Evolutionary conservation across 2,888 invertebrate species (phyloP).

Genomic region (Melangyna quadrimaculata): DNA sequence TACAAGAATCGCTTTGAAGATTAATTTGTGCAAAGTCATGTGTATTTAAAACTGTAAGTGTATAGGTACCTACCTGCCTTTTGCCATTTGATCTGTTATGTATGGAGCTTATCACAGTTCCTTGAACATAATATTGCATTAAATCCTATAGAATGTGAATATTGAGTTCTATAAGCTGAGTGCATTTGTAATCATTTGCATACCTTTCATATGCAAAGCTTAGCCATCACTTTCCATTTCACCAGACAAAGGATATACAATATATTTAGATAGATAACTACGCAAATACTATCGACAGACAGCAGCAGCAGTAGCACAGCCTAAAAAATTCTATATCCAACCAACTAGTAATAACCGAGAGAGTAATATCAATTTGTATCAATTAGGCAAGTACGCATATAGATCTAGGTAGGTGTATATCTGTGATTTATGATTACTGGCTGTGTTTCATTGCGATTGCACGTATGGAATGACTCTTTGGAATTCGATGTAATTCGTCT

Average conservation of each 20-base stretch:
- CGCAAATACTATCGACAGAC: background rate
- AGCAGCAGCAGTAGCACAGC: background rate
- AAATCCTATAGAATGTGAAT: background rate
- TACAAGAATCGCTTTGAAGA: background rate
- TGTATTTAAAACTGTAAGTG: background rate
- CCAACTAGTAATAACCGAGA: conserved; percentile 26
- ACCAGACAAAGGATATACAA: conserved; percentile 47
- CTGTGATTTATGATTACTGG: conserved; percentile 60
- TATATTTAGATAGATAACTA: too few species aligned
- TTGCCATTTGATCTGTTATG: background rate
- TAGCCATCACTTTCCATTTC: conserved; percentile 64
- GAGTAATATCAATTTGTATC: conserved; percentile 69
- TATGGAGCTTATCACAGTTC: conserved; percentile 2
- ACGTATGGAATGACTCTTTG: conserved; percentile 18
- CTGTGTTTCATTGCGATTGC: conserved; percentile 23
- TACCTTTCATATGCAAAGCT: conserved; percentile 45
- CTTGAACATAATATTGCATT: background rate
- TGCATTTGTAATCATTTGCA: conserved; percentile 62
- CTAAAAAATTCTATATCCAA: background rate
- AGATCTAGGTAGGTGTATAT: too few species aligned
- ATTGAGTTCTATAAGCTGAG: conserved; percentile 1
- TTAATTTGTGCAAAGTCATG: background rate
- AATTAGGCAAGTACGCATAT: conserved; percentile 62
- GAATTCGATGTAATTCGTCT: conserved; percentile 35
- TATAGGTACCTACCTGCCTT: background rate